Base-by-base conservation (phyloP, 2,797 vertebrate genomes). In the Vipera latastei region DNA sequence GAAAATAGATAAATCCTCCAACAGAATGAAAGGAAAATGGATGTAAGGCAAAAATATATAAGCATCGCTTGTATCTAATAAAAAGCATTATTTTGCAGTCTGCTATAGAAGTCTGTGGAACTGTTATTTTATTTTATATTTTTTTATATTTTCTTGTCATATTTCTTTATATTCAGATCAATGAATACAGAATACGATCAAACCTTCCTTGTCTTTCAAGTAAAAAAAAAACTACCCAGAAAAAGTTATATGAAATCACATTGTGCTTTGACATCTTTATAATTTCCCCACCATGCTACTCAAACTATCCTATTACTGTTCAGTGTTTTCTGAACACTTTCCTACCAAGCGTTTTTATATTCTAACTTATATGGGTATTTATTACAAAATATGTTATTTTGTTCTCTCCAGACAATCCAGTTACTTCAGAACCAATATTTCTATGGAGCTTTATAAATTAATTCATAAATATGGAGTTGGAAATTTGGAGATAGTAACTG, bases 171-270 rank as follows among this genome's bases (percentile, higher is more conserved):
- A 65, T 56, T 56, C 14, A 61, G 93, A 93, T 93, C 4, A 93
- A 85, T 69, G 69, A 38, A 73, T 73, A 38, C 32, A 89, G 87
- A 93, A 92, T 92, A 95, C 95, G 91, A 48, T 86, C 60, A 95
- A 95, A 91, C 83, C n/a, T 57, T 63, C 20, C 9, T 28, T 32
- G 4, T 59, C 59, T 44, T 92, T 86, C 88, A 8, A 88, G 87
- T 53, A 93, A 86, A 20, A 25, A 90, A 63, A 13, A 11, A 1
- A 60, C 18, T 83, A 16, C 3, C 59, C 22, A 32, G 69, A 26
- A 25, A n/a, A 32, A 57, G 6, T 7, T 14, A 26, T 22, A 51
- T 73, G 73, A 90, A 61, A 90, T 56, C 53, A 59, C 18, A 90
- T 13, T 73, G 55, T 90, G 28, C 38, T 90, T 78, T 88, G 85